These are phyloP conservation scores for Ctenosaura bakeri DNA, from an alignment of 2,797 vertebrate species.

Conservation along the genomic window DNA sequence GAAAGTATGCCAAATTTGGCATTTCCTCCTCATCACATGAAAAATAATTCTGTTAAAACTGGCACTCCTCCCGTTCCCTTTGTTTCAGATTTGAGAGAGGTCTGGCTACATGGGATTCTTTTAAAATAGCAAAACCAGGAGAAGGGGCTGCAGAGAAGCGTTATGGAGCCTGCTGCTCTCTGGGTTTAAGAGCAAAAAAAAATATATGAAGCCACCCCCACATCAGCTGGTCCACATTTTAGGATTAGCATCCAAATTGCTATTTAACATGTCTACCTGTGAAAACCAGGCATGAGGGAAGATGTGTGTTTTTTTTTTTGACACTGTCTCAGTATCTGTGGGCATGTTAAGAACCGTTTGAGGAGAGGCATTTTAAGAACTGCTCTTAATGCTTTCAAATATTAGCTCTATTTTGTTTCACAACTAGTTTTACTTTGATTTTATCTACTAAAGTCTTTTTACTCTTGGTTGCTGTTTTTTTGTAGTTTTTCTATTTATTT, in stretches of 20 bases:
- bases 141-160: neutral
- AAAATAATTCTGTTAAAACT: neutral
- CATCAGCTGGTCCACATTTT: neutral
- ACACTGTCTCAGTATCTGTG: neutral
- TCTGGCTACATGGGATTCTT: neutral
- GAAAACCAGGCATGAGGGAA: neutral
- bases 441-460: too few relatives aligned
- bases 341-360: too few relatives aligned
- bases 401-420: too few relatives aligned
- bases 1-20: neutral
- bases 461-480: too few relatives aligned
- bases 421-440: too few relatives aligned
- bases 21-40: neutral
- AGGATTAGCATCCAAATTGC: neutral
- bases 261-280: neutral
- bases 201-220: neutral
- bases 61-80: neutral
- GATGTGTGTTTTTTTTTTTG: too few relatives aligned
- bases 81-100: neutral
- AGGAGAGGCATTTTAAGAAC: too few relatives aligned
- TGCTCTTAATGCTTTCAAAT: too few relatives aligned
- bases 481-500: too few relatives aligned
- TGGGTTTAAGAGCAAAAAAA: neutral
- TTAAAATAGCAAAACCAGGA: neutral
- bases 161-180: neutral